Base-by-base conservation (phyloP, 2,888 invertebrate genomes). In the Argyra leucocephala region DNA sequence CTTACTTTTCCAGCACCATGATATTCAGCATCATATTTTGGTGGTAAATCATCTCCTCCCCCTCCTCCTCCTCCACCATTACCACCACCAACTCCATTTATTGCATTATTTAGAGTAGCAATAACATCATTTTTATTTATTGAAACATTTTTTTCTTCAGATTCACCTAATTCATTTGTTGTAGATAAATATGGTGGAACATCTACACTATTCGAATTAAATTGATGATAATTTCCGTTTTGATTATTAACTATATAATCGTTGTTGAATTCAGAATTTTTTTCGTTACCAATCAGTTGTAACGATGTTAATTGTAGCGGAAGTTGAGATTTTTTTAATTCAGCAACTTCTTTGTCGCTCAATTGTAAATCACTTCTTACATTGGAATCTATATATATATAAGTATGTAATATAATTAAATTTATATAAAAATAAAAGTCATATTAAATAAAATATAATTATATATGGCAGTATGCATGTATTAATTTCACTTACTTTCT, bases 331-430 rank as follows among this genome's bases (percentile, higher is more conserved):
- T 66, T 70, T 69, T 69, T 82, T 86, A 70, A 71, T 72, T 71
- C 72, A 81, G 84, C 82, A 79, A 84, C 82, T 81, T 86, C 85
- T 84, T 86, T 82, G 83, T 89, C 90, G 87, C 89, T 91, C 78
- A 84, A 80, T 82, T 86, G 86, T 82, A 85, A 86, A 83, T 88
- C 88, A 84, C 86, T 86, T 84, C 88, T 91, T 89, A 90, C 90
- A 90, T 91, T 89, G 88, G 88, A 88, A 85, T 88, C 89, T 89
- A 80, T 18, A 83, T 76, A 76, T 67, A 74, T 75, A 67, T 65
- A 48, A 59, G 22, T 36, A 57, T 57, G 26, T 7, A 57, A 31
- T 9, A 24, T 61, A 61, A 6, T 36, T 37, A 22, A 62, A 36
- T 57, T 58, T 57, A 36, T 57, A 22, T 26, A 37, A 21, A 59